These are phyloP conservation scores for Fringilla coelebs DNA, from an alignment of 2,797 vertebrate genomes.

Conservation along the genomic window DNA sequence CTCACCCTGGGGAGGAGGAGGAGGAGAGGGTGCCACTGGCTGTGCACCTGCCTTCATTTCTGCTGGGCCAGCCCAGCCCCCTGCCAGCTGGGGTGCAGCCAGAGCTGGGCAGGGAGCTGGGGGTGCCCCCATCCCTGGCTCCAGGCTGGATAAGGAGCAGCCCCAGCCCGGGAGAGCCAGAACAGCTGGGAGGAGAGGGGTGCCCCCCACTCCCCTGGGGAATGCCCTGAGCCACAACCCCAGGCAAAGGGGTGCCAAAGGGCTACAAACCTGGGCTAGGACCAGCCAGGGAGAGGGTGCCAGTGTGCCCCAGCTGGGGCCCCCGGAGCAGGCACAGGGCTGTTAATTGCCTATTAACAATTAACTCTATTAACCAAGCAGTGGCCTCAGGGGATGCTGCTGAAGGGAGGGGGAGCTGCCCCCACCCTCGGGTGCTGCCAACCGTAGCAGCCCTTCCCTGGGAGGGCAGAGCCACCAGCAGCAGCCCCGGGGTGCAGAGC, in stretches of 20 bases:
- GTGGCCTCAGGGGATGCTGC: not conserved
- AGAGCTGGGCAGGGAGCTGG: not conserved
- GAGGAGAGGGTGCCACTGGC: not conserved
- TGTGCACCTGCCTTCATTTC: not conserved
- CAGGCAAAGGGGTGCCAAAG: not conserved
- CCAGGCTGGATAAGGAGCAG: not conserved
- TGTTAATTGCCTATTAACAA: not conserved
- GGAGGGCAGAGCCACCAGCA: not conserved
- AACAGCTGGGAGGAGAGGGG: not conserved
- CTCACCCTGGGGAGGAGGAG: not conserved
- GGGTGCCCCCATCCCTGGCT: not conserved
- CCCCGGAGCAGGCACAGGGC: not conserved
- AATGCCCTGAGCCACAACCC: not conserved
- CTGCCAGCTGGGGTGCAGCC: not conserved
- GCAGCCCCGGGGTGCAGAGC: not conserved
- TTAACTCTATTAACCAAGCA: slow-evolving; percentile 52
- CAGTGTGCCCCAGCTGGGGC: not conserved
- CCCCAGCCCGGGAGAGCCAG: not conserved
- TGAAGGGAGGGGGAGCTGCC: not conserved
- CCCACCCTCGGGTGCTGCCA: not conserved
- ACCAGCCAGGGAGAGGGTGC: not conserved
- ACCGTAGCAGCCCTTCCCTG: not conserved
- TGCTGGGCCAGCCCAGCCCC: not conserved
- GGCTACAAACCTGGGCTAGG: not conserved
- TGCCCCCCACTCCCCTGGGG: not conserved